These are phyloP conservation scores for Heliocidaris erythrogramma DNA, from an alignment of 35 echinoderm and acorn worm genomes.

Conservation along the genomic window DNA sequence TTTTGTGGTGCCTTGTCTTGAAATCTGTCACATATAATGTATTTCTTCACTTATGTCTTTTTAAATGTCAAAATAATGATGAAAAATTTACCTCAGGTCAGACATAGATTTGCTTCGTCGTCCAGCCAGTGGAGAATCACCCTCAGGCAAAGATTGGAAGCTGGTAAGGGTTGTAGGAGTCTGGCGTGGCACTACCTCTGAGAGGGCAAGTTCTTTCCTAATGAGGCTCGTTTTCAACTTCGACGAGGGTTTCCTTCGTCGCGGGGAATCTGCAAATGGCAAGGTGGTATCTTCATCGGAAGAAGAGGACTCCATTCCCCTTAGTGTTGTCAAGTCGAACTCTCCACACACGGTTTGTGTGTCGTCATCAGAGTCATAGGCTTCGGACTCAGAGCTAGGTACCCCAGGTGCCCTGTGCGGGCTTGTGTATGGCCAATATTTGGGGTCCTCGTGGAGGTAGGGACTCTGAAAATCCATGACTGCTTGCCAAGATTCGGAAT, in stretches of 20 bases:
- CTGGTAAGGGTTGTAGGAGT: background rate
- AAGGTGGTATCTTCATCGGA: background rate
- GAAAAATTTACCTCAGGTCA: background rate
- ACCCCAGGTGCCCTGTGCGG: background rate
- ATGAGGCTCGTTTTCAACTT: conserved; percentile 5
- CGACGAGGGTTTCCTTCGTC: background rate
- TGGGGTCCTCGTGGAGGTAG: conserved; percentile 53
- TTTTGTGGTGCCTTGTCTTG: too few relatives aligned
- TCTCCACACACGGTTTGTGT: conserved; percentile 56
- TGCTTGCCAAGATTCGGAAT: conserved; percentile 59
- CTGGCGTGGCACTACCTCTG: background rate
- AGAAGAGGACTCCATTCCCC: background rate
- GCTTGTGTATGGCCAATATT: conserved; percentile 44
- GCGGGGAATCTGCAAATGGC: background rate
- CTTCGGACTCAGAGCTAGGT: conserved; percentile 43
- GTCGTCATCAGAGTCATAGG: conserved; percentile 59
- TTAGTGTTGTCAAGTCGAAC: conserved; percentile 45
- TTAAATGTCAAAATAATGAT: too few relatives aligned
- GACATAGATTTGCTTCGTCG: conserved; percentile 24
- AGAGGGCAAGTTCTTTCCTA: conserved; percentile 21
- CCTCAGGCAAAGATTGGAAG: background rate
- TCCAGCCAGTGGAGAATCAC: background rate
- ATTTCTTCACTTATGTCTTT: too few relatives aligned
- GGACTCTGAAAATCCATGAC: conserved; percentile 62
- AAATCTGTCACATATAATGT: too few relatives aligned